Conservation (phyloP, 2,888 invertebrate genomes). For the Hirtodrosophila cameraria region DNA sequence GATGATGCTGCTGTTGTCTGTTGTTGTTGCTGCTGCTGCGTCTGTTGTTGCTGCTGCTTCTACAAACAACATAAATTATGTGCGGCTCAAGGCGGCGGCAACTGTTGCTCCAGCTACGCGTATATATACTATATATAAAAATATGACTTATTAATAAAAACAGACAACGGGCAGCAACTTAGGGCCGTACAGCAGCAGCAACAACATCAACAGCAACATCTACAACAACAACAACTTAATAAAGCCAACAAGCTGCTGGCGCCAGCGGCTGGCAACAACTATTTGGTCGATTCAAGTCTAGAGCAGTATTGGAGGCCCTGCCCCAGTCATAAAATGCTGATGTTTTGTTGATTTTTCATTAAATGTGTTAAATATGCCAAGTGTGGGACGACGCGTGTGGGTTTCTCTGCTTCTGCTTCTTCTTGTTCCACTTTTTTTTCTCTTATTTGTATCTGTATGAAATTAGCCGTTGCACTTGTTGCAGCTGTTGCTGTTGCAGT, state of each 20-base stretch:
- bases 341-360: slow-evolving; percentile 78
- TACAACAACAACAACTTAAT: slow-evolving; percentile 74
- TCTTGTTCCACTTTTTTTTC: not conserved
- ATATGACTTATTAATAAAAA: slow-evolving; percentile 80
- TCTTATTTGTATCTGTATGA: slow-evolving; percentile 19
- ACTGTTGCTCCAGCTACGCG: slow-evolving; percentile 28
- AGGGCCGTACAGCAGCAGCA: slow-evolving; percentile 27
- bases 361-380: slow-evolving; percentile 79
- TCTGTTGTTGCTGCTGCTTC: slow-evolving; percentile 20
- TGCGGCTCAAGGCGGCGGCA: slow-evolving; percentile 31
- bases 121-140: slow-evolving; percentile 60
- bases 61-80: slow-evolving; percentile 67
- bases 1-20: slow-evolving; percentile 4
- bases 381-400: slow-evolving; percentile 74
- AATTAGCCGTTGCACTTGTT: slow-evolving; percentile 53
- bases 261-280: slow-evolving; percentile 49
- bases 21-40: slow-evolving; percentile 16
- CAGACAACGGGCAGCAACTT: slow-evolving; percentile 63
- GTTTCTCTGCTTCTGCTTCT: slow-evolving; percentile 49
- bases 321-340: slow-evolving; percentile 69
- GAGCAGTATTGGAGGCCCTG: slow-evolving; percentile 30
- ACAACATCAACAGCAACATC: slow-evolving; percentile 61
- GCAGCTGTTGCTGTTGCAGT: slow-evolving; percentile 31
- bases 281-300: slow-evolving; percentile 33
- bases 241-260: slow-evolving; percentile 68